Conservation (phyloP, 2,113 vertebrate genomes). For the Nothocercus julius region DNA sequence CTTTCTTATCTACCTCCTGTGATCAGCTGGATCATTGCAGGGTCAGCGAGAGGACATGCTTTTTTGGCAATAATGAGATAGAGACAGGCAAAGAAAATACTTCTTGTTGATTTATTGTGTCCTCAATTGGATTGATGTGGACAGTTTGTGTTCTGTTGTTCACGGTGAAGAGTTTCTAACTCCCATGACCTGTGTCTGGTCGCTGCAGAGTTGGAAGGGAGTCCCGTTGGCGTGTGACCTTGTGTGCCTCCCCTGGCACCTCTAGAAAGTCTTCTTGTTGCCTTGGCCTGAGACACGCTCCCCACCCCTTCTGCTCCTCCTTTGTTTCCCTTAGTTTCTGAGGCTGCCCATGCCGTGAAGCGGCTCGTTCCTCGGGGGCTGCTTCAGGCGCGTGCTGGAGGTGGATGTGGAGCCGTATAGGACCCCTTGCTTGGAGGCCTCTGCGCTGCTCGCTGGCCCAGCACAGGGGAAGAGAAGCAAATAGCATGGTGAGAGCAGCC, state of each 20-base stretch:
- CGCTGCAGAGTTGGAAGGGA: neutral
- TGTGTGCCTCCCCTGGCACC: neutral
- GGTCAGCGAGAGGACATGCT: constrained; percentile 52
- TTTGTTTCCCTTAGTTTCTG: neutral
- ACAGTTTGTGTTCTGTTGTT: constrained; percentile 16
- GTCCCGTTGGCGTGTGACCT: neutral
- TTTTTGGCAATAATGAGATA: constrained; percentile 48
- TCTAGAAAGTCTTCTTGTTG: neutral
- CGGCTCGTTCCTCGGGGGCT: neutral
- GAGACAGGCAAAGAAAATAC: constrained; percentile 50
- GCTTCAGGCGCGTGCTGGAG: neutral
- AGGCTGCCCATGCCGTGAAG: neutral
- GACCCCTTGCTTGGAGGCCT: neutral
- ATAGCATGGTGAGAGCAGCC: neutral
- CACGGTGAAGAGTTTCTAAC: neutral
- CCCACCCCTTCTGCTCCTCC: neutral
- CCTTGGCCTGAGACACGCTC: neutral
- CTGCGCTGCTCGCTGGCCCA: neutral
- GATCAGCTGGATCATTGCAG: constrained; percentile 6
- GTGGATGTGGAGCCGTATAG: neutral
- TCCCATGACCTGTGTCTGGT: constrained; percentile 9
- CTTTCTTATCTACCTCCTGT: neutral
- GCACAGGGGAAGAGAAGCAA: neutral
- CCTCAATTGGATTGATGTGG: constrained; percentile 56
- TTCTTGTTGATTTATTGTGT: constrained; percentile 12